phyloP scores from a whole-genome alignment of 2,113 vertebrate genomes.

The Pterophyllum scalare region DNA sequence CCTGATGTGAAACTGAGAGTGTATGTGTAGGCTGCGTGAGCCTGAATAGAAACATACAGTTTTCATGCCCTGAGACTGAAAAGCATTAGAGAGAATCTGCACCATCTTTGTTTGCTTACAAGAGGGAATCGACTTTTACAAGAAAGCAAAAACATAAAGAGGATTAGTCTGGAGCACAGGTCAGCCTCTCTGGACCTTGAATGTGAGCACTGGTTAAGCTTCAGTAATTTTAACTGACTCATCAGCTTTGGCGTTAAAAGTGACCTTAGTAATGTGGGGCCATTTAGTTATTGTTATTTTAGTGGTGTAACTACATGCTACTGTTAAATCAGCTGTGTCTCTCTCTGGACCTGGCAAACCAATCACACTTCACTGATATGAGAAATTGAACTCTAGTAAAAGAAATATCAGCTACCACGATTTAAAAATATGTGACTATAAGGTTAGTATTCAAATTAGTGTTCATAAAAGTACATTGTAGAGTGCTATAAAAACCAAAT shows the following conservation, averaged over 20 bases:
- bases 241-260: neutral
- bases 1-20: constrained; percentile 6
- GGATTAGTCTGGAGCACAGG: neutral
- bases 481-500: neutral
- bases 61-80: neutral
- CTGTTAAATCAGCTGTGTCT: constrained; percentile 19
- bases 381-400: constrained; percentile 10
- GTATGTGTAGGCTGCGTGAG: constrained; percentile 9
- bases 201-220: neutral
- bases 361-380: constrained; percentile 1
- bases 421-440: neutral
- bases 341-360: neutral
- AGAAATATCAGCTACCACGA: neutral
- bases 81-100: neutral
- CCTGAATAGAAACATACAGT: neutral
- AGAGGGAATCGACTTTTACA: neutral
- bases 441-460: neutral
- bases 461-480: neutral
- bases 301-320: constrained; percentile 16
- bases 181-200: neutral
- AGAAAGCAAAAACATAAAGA: neutral
- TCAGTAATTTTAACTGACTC: constrained; percentile 11
- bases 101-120: constrained; percentile 3
- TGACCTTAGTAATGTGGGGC: neutral
- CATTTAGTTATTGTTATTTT: neutral